A percentile compares a stretch with the other conserved stretches of the same genome.
phyloP scores from a whole-genome alignment of 2,888 invertebrate genomes.

The Acanthosoma haemorrhoidale region DNA sequence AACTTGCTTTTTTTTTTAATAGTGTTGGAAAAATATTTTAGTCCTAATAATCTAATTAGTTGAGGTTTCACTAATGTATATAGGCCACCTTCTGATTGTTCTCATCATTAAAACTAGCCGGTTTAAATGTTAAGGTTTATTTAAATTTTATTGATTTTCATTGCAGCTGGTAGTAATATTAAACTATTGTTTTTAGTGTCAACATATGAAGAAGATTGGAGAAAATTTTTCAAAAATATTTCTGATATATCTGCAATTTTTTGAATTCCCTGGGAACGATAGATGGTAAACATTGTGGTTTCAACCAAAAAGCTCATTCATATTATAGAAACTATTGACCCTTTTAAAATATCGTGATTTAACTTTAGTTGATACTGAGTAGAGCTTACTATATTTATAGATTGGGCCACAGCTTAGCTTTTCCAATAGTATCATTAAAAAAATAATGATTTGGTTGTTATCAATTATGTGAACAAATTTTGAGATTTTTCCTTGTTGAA shows the following conservation, averaged over 20 bases:
- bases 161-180: not conserved
- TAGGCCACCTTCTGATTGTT: too few relatives aligned
- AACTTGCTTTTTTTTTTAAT: too few relatives aligned
- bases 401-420: too few relatives aligned
- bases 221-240: not conserved
- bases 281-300: not conserved
- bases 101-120: too few relatives aligned
- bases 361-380: not conserved
- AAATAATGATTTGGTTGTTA: too few relatives aligned
- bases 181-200: constrained; percentile 2
- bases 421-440: too few relatives aligned
- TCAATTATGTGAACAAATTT: too few relatives aligned
- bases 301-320: not conserved
- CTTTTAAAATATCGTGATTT: constrained; percentile 8
- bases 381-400: not conserved
- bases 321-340: constrained; percentile 17
- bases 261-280: not conserved
- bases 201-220: not conserved
- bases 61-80: too few relatives aligned
- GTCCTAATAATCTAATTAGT: too few relatives aligned
- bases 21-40: too few relatives aligned
- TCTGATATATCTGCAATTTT: not conserved
- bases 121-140: too few relatives aligned
- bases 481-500: too few relatives aligned
- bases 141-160: not conserved